These are phyloP conservation scores for Brotogeris chrysoptera DNA, from an alignment of 2,797 vertebrate species.

Conservation along the genomic window DNA sequence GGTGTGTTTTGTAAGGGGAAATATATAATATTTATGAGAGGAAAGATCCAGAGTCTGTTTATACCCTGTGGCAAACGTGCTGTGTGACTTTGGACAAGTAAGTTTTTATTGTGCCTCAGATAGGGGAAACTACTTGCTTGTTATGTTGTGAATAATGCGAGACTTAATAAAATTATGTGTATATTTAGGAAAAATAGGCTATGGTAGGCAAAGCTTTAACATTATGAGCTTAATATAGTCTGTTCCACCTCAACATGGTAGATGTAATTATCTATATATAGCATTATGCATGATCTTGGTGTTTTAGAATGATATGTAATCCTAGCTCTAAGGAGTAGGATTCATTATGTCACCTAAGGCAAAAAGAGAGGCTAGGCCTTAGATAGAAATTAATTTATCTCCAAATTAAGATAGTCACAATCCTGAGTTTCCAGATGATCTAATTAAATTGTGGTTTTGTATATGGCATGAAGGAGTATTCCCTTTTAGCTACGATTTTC, in stretches of 20 bases:
- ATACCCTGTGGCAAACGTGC: neutral
- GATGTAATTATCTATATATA: constrained; percentile 58
- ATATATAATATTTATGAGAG: neutral
- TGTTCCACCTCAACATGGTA: constrained; percentile 1
- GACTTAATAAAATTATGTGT: neutral
- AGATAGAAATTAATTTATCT: neutral
- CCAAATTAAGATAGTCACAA: neutral
- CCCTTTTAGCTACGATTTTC: neutral
- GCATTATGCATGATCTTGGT: constrained; percentile 35
- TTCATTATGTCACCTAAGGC: constrained; percentile 27
- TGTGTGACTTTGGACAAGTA: neutral
- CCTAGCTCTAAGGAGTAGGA: constrained; percentile 38
- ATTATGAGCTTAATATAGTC: constrained; percentile 15
- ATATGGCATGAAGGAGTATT: neutral
- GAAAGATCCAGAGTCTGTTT: neutral
- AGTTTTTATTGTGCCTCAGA: neutral
- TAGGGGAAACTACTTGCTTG: neutral
- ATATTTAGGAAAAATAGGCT: neutral
- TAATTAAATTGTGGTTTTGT: neutral
- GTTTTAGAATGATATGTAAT: constrained; percentile 56
- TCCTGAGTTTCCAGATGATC: neutral
- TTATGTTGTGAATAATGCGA: neutral
- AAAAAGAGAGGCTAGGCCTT: neutral
- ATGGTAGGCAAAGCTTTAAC: constrained; percentile 29
- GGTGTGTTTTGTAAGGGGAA: neutral